Evolutionary conservation across 2,797 vertebrate genomes (phyloP).

Genomic region (Tenualosa ilisha): DNA sequence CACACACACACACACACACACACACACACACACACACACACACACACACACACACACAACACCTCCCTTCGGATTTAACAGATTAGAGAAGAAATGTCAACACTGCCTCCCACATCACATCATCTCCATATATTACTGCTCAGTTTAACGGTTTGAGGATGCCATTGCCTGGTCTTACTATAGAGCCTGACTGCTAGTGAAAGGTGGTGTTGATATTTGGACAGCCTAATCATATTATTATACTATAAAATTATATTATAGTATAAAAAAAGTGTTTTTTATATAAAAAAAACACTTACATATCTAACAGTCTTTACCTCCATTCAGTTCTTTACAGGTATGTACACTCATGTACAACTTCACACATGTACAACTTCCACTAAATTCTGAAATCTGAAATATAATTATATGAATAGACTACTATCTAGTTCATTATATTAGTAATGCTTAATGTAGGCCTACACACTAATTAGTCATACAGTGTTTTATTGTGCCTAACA

Average conservation of each 20-base stretch:
- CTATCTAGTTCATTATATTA: too few species aligned
- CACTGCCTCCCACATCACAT: not conserved
- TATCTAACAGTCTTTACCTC: not conserved
- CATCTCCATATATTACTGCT: not conserved
- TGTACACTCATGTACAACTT: not conserved
- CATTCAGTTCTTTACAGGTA: not conserved
- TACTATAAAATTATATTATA: not conserved
- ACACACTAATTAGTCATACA: too few species aligned
- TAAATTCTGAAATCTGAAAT: too few species aligned
- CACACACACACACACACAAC: constrained; percentile 31
- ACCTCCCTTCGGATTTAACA: constrained; percentile 33
- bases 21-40: constrained; percentile 33
- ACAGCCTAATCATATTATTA: not conserved
- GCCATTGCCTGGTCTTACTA: not conserved
- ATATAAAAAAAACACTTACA: too few species aligned
- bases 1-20: constrained; percentile 23
- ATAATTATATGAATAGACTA: too few species aligned
- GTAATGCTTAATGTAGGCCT: too few species aligned
- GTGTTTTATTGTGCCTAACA: too few species aligned
- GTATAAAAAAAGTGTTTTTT: too few species aligned
- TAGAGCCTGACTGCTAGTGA: constrained; percentile 11
- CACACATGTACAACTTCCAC: too few species aligned
- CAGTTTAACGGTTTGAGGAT: not conserved
- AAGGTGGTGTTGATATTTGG: not conserved
- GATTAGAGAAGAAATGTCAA: constrained; percentile 35